phyloP scores from a whole-genome alignment of 1,140 invertebrate genomes.

The Fopius arisanus region DNA sequence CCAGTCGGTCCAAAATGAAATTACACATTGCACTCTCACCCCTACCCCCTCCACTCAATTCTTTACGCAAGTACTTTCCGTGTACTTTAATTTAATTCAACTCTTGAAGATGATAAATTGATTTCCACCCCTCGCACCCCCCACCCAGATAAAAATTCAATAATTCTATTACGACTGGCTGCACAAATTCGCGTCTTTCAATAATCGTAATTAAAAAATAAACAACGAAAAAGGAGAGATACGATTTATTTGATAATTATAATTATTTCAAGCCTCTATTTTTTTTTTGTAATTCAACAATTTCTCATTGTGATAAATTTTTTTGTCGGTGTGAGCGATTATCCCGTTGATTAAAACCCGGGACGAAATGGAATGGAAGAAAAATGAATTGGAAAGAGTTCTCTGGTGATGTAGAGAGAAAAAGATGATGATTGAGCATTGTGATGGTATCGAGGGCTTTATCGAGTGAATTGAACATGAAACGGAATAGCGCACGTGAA shows the following conservation, averaged over 20 bases:
- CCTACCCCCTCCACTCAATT: no score
- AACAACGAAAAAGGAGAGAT: no score
- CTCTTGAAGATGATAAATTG: neutral
- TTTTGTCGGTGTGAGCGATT: no score
- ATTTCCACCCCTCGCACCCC: neutral
- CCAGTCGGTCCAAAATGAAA: slow-evolving; percentile 22
- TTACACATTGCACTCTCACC: slow-evolving; percentile 14
- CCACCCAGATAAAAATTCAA: neutral
- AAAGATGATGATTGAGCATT: neutral
- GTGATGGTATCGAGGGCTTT: slow-evolving; percentile 17
- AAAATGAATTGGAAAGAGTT: neutral
- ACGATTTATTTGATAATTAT: no score
- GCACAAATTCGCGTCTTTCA: no score
- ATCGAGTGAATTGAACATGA: slow-evolving; percentile 21
- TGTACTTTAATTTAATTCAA: slow-evolving; percentile 23
- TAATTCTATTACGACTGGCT: neutral
- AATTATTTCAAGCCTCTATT: no score
- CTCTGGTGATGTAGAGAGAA: neutral
- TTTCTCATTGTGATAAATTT: no score
- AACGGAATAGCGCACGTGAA: slow-evolving; percentile 23
- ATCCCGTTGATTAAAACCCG: neutral
- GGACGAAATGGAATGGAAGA: neutral
- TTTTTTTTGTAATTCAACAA: no score
- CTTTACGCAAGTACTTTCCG: neutral
- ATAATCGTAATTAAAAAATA: no score